Base-by-base conservation (phyloP, 1,140 invertebrate species). In the Andricus grossulariae region DNA sequence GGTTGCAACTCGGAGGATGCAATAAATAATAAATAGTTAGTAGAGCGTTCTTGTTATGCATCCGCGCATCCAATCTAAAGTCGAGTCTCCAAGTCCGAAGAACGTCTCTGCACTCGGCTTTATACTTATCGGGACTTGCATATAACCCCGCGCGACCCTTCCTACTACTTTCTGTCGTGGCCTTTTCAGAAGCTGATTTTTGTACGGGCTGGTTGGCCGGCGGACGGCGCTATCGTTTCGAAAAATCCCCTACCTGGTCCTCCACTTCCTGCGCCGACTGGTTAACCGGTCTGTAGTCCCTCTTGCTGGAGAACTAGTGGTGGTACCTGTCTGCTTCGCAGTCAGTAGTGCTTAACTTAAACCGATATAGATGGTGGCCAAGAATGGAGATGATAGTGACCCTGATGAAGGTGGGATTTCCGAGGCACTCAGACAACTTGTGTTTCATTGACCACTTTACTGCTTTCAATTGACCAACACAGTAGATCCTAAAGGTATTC, bases 81-180 rank as follows among this genome's bases (percentile, higher is more conserved):
- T 66, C 60, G n/a, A 66, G 16, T 32, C 60, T 66, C 60, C 39
- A 16, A 39, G 60, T 39, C 25, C 60, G 16, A 39, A 66, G 60
- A 66, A 66, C 60, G 60, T 66, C 60, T 66, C 25, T 66, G 25
- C 60, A 66, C 60, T 66, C 60, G 15, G 25, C 60, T 45, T 32
- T 66, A 32, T 66, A 66, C 60, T 66, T 39, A 66, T 66, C 60
- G 60, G 39, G 60, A 25, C 60, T 66, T 66, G 60, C 21, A 66
- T 66, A 66, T 66, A 66, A 66, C 60, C 60, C 60, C 60, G 60
- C 25, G 25, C 39, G 60, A 66, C 60, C 60, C 60, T 66, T 66
- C 60, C 60, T 66, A 16, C 60, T 21, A 66, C 60, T 66, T 66
- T 66, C 60, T 66, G 60, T 25, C n/a, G 60, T 45, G 60, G 57